Evolutionary conservation across 2,888 invertebrate species (phyloP).

Genomic region (Hermaeophaga mercurialis): DNA sequence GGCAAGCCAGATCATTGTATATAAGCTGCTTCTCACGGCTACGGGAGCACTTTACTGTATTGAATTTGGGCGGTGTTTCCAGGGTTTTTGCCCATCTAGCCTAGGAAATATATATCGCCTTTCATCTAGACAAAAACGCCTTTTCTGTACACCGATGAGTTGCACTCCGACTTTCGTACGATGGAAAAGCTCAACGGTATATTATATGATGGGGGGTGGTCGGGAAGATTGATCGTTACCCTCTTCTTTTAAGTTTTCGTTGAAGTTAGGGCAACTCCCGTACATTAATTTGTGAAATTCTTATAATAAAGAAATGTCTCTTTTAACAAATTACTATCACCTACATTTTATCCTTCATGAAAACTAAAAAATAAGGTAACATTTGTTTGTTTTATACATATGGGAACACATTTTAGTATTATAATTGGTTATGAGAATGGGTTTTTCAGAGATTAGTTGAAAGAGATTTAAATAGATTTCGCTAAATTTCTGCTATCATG

Average conservation of each 20-base stretch:
- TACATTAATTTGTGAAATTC: neutral
- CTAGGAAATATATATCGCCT: slow-evolving; percentile 45
- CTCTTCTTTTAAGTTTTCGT: slow-evolving; percentile 8
- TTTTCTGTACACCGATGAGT: slow-evolving; percentile 34
- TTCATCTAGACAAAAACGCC: slow-evolving; percentile 36
- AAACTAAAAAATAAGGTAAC: too few species aligned
- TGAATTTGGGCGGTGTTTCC: slow-evolving; percentile 55
- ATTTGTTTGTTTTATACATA: too few species aligned
- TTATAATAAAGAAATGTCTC: too few species aligned
- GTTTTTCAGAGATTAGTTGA: too few species aligned
- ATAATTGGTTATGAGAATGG: too few species aligned
- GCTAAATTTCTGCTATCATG: too few species aligned
- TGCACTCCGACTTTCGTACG: slow-evolving; percentile 39
- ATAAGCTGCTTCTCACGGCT: slow-evolving; percentile 43
- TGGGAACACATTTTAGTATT: too few species aligned
- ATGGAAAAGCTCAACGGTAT: slow-evolving; percentile 19
- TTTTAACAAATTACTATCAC: too few species aligned
- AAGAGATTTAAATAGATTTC: too few species aligned
- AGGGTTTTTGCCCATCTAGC: slow-evolving; percentile 52
- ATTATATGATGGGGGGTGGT: slow-evolving; percentile 11
- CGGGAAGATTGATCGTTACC: slow-evolving; percentile 14
- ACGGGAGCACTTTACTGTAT: slow-evolving; percentile 58
- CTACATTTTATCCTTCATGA: too few species aligned
- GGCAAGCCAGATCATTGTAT: slow-evolving; percentile 38
- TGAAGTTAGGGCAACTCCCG: neutral